Evolutionary conservation across 2,888 invertebrate genomes (phyloP).

Genomic region (Melanargia galathea): DNA sequence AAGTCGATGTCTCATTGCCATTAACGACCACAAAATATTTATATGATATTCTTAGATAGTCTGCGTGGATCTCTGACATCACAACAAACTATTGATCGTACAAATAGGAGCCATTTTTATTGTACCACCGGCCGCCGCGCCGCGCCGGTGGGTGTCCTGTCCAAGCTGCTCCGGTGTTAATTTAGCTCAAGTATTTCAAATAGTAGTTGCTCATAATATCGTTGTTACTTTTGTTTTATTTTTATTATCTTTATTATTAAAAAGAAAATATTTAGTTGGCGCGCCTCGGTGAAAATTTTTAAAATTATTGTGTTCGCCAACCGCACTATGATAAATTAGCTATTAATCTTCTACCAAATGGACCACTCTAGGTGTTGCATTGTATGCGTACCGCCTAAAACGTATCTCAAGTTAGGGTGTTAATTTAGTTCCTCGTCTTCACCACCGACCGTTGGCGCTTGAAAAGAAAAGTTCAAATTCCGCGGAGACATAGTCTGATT

Average conservation of each 20-base stretch:
- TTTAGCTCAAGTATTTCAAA: constrained; percentile 78
- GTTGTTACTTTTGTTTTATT: constrained; percentile 66
- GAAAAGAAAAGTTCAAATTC: constrained; percentile 25
- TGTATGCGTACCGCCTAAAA: constrained; percentile 39
- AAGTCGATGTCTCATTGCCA: constrained; percentile 78
- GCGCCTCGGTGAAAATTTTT: constrained; percentile 66
- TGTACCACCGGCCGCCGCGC: constrained; percentile 59
- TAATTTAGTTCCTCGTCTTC: constrained; percentile 27
- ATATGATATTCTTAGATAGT: constrained; percentile 55
- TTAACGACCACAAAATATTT: constrained; percentile 60
- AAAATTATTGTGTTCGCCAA: constrained; percentile 66
- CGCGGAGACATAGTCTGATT: constrained; percentile 36
- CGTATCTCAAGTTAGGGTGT: constrained; percentile 30
- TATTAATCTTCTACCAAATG: constrained; percentile 55
- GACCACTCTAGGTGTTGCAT: constrained; percentile 58
- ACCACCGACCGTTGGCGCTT: constrained; percentile 30
- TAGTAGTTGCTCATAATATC: constrained; percentile 78
- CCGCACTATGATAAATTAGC: constrained; percentile 65
- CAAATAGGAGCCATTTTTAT: constrained; percentile 77
- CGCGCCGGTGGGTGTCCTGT: constrained; percentile 59
- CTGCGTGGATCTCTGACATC: constrained; percentile 73
- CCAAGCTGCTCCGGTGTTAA: constrained; percentile 80
- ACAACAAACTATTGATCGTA: constrained; percentile 76
- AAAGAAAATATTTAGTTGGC: constrained; percentile 54
- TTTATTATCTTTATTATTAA: constrained; percentile 55